A percentile compares a stretch with the other conserved stretches of the same genome.
Evolutionary conservation across 2,113 vertebrate species (phyloP).

Genomic region (Phrynosoma blainvillii): DNA sequence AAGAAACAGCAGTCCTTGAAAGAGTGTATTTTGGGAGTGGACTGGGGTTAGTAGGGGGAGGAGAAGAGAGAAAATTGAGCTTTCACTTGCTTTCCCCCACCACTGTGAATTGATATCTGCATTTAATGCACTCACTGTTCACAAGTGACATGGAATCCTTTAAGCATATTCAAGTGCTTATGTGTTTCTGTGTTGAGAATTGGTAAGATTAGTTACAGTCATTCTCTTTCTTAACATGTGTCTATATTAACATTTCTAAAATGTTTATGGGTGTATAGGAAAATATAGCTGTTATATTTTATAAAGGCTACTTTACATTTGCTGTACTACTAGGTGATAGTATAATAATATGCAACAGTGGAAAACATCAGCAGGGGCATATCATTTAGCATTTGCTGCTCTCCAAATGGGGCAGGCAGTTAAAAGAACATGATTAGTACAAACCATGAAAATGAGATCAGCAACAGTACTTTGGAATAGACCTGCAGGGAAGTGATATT

Average conservation of each 20-base stretch:
- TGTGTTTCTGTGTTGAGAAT: background rate
- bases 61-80: background rate
- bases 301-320: background rate
- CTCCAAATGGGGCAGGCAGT: background rate
- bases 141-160: background rate
- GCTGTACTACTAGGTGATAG: slow-evolving; percentile 14
- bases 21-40: background rate
- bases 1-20: background rate
- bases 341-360: slow-evolving; percentile 3
- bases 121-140: background rate
- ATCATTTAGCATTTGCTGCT: slow-evolving; percentile 20
- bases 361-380: slow-evolving; percentile 11
- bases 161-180: background rate
- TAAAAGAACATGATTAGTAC: slow-evolving; percentile 18
- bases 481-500: slow-evolving; percentile 7
- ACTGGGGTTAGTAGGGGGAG: background rate
- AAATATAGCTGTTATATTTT: slow-evolving; percentile 5
- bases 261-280: background rate
- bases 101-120: background rate
- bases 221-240: background rate
- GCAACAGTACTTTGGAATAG: slow-evolving; percentile 10
- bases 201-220: background rate
- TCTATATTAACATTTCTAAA: slow-evolving; percentile 7
- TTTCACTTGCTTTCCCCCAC: background rate
- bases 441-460: slow-evolving; percentile 18